These are phyloP conservation scores for Drosophila kurseongensis DNA, from an alignment of 1,140 invertebrate species.

Conservation along the genomic window DNA sequence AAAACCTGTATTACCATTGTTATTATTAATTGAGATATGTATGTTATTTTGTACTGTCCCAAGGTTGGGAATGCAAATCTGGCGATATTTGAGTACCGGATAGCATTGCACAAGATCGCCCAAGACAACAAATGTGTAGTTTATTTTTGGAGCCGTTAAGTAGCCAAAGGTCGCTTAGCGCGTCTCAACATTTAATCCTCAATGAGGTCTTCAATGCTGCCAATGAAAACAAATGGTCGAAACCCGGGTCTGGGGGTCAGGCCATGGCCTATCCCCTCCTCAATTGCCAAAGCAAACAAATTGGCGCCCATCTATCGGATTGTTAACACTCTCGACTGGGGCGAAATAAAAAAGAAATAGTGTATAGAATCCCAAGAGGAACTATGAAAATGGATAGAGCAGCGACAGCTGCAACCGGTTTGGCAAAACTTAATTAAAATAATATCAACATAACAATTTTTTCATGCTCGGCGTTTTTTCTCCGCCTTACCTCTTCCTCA, in stretches of 20 bases:
- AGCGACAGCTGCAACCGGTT: conserved; percentile 63
- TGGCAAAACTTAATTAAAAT: conserved; percentile 84
- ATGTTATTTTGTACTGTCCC: conserved; percentile 1
- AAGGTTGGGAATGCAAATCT: conserved; percentile 52
- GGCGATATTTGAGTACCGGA: conserved; percentile 25
- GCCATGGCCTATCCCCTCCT: conserved; percentile 33
- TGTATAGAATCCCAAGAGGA: conserved; percentile 57
- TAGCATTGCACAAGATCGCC: conserved; percentile 42
- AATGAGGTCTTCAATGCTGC: conserved; percentile 62
- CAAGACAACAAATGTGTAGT: conserved; percentile 59
- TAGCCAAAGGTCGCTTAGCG: conserved; percentile 74
- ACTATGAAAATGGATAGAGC: conserved; percentile 50
- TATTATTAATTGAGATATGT: conserved; percentile 50
- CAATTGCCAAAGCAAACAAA: conserved; percentile 71
- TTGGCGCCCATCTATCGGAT: conserved; percentile 77
- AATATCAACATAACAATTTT: conserved; percentile 84
- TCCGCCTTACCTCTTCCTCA: conserved; percentile 64
- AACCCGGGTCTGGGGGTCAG: conserved; percentile 63
- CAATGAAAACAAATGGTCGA: conserved; percentile 59
- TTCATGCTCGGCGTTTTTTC: conserved; percentile 33
- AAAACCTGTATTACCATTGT: conserved; percentile 49
- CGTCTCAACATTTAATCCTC: conserved; percentile 68
- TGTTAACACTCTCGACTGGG: conserved; percentile 67
- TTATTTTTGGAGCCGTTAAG: conserved; percentile 83
- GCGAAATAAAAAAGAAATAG: conserved; percentile 9